These are phyloP conservation scores for Anarhynchus alexandrinus DNA, from an alignment of 2,113 vertebrate species.

Conservation along the genomic window DNA sequence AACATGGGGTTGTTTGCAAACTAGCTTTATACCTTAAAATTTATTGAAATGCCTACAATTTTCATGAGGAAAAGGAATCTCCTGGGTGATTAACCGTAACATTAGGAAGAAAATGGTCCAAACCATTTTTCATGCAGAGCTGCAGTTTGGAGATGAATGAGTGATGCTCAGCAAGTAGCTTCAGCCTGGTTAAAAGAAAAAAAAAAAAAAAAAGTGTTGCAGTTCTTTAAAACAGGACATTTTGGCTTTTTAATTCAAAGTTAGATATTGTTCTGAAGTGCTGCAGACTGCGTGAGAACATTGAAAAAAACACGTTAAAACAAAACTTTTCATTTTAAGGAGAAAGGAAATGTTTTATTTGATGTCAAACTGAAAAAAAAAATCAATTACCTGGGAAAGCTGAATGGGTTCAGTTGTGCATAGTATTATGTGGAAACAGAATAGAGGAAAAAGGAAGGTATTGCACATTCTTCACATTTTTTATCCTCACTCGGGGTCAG, in stretches of 20 bases:
- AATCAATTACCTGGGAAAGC: neutral
- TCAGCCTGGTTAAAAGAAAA: neutral
- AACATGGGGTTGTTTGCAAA: neutral
- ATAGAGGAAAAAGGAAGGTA: neutral
- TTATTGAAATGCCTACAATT: neutral
- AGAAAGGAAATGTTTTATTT: neutral
- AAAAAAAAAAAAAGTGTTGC: neutral
- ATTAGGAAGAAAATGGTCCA: neutral
- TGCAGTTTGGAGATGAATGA: neutral
- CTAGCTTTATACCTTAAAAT: neutral
- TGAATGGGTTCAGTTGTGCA: neutral
- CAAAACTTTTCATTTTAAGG: neutral
- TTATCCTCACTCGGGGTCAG: neutral
- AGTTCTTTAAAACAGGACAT: neutral
- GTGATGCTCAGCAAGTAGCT: neutral
- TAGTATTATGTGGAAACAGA: neutral
- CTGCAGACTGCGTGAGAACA: neutral
- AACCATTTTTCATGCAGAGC: neutral
- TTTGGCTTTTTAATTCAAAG: neutral
- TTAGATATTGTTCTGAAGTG: neutral
- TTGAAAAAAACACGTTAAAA: neutral
- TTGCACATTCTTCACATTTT: neutral
- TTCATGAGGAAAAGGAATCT: neutral
- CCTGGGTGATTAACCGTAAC: neutral
- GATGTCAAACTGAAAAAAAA: neutral